Conservation (phyloP, 2,797 vertebrate species). For the Capromys pilorides region DNA sequence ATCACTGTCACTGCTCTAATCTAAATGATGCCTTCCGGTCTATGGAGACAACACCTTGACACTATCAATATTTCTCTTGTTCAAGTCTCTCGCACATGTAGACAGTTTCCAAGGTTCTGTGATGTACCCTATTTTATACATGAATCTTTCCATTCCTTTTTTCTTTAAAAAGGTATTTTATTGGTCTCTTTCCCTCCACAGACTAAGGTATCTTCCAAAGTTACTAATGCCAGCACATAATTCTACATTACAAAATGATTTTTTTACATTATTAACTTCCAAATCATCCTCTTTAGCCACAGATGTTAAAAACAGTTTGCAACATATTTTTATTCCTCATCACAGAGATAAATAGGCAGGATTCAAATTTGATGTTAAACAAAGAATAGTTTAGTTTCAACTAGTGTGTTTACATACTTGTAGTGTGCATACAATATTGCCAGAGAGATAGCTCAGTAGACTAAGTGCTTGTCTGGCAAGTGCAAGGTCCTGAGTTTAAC, state of each 20-base stretch:
- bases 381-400: slow-evolving; percentile 13
- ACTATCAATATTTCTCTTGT: background rate
- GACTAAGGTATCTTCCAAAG: background rate
- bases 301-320: slow-evolving; percentile 34
- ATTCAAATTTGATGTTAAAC: background rate
- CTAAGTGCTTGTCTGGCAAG: no score
- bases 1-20: slow-evolving; percentile 17
- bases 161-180: slow-evolving; percentile 27
- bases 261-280: slow-evolving; percentile 16
- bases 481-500: no score
- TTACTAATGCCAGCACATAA: slow-evolving; percentile 30
- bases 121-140: background rate
- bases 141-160: background rate
- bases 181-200: slow-evolving; percentile 20
- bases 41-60: background rate
- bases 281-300: slow-evolving; percentile 13
- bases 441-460: no score
- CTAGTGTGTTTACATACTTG: background rate
- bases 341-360: no score
- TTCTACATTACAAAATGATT: background rate
- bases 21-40: background rate
- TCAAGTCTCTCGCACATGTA: background rate
- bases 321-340: slow-evolving; percentile 33
- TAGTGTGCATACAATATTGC: background rate
- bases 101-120: background rate